Evolutionary conservation across 2,888 invertebrate species (phyloP).

Genomic region (Perizoma flavofasciatum): DNA sequence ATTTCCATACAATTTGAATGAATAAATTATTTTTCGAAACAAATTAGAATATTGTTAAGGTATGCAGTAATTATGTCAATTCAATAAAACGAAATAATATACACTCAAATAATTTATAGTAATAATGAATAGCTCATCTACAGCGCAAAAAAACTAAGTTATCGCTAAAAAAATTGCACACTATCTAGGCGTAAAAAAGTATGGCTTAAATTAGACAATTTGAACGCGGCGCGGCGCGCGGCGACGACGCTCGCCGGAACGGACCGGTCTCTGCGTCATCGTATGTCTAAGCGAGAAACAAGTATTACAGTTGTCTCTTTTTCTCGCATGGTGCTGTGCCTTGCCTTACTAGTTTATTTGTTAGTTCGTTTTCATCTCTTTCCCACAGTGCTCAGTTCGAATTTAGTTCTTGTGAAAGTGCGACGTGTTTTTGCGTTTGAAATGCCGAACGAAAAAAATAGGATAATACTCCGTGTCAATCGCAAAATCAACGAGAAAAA

Average conservation of each 20-base stretch:
- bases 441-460: slow-evolving; percentile 16
- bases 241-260: not conserved
- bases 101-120: no score
- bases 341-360: no score
- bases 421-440: slow-evolving; percentile 7
- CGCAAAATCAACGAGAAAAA: slow-evolving; percentile 12
- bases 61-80: no score
- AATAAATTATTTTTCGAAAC: no score
- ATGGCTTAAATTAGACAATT: not conserved
- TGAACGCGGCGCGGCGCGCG: no score
- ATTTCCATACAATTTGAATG: no score
- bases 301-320: slow-evolving; percentile 2
- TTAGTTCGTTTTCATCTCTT: not conserved
- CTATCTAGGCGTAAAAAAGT: not conserved
- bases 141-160: no score
- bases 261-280: not conserved
- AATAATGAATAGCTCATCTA: no score
- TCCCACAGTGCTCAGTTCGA: slow-evolving; percentile 11
- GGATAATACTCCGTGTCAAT: slow-evolving; percentile 4
- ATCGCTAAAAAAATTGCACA: not conserved
- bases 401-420: slow-evolving; percentile 1
- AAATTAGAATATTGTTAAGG: no score
- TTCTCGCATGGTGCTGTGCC: not conserved
- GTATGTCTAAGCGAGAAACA: not conserved
- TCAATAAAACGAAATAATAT: no score